Percentiles rank a stretch among this genome's conserved stretches.
These are phyloP conservation scores for Gambelia wislizenii DNA, from an alignment of 2,797 vertebrate genomes.

Conservation along the genomic window DNA sequence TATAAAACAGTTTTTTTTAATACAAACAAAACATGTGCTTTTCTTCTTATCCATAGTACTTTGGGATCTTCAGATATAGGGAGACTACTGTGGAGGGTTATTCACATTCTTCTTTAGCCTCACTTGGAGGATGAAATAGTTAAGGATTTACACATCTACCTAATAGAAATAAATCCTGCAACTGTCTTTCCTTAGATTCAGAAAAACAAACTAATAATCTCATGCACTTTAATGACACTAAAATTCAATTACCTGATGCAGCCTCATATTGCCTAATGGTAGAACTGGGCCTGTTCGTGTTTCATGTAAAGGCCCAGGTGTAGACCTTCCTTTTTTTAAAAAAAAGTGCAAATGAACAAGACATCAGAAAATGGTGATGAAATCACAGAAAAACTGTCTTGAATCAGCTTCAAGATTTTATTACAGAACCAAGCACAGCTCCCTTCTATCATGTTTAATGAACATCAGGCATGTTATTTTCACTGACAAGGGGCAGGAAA, in stretches of 20 bases:
- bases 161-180: too few relatives aligned
- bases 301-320: background rate
- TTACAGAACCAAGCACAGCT: slow-evolving; percentile 12
- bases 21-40: too few relatives aligned
- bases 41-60: too few relatives aligned
- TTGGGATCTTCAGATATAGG: too few relatives aligned
- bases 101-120: too few relatives aligned
- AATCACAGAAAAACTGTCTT: background rate
- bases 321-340: background rate
- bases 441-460: slow-evolving; percentile 26
- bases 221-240: background rate
- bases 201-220: background rate
- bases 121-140: too few relatives aligned
- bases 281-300: background rate
- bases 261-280: background rate
- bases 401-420: slow-evolving; percentile 24
- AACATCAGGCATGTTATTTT: slow-evolving; percentile 49
- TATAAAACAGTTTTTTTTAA: too few relatives aligned
- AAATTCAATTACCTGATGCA: background rate
- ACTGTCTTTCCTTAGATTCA: background rate
- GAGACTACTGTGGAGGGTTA: too few relatives aligned
- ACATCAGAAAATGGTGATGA: background rate
- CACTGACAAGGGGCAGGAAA: slow-evolving; percentile 50
- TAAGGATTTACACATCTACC: too few relatives aligned
- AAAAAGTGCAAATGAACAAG: slow-evolving; percentile 30